phyloP scores from a whole-genome alignment of 1,140 invertebrate genomes.

The Hypothenemus hampei region DNA sequence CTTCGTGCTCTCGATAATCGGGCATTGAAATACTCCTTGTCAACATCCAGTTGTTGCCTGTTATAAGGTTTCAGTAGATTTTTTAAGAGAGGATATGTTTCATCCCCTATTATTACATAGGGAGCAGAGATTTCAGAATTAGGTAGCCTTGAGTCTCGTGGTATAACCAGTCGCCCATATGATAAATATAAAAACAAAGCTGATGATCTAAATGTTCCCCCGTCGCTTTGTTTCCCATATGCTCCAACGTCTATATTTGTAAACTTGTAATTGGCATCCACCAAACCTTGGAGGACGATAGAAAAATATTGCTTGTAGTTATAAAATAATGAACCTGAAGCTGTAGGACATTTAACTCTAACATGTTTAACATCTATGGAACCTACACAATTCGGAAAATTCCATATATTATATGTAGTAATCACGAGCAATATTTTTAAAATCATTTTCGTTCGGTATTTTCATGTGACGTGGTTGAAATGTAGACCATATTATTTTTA shows the following conservation, averaged over 20 bases:
- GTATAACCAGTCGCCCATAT: slow-evolving; percentile 7
- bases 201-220: slow-evolving; percentile 31
- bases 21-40: slow-evolving; percentile 49
- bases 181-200: background rate
- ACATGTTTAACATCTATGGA: slow-evolving; percentile 49
- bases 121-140: slow-evolving; percentile 10
- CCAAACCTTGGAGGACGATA: slow-evolving; percentile 43
- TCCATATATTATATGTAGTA: slow-evolving; percentile 44
- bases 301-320: slow-evolving; percentile 49
- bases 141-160: slow-evolving; percentile 14
- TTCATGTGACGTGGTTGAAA: slow-evolving; percentile 32
- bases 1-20: slow-evolving; percentile 41
- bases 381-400: too few species aligned
- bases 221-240: slow-evolving; percentile 44
- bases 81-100: slow-evolving; percentile 47
- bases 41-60: slow-evolving; percentile 33
- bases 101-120: slow-evolving; percentile 43
- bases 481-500: slow-evolving; percentile 37
- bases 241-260: slow-evolving; percentile 46
- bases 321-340: slow-evolving; percentile 43
- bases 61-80: slow-evolving; percentile 47
- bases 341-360: slow-evolving; percentile 35
- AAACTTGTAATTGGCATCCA: slow-evolving; percentile 48
- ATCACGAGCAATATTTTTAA: slow-evolving; percentile 32
- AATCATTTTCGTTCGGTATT: slow-evolving; percentile 35